These are phyloP conservation scores for Andrena praecox DNA, from an alignment of 2,888 invertebrate genomes.

Conservation along the genomic window DNA sequence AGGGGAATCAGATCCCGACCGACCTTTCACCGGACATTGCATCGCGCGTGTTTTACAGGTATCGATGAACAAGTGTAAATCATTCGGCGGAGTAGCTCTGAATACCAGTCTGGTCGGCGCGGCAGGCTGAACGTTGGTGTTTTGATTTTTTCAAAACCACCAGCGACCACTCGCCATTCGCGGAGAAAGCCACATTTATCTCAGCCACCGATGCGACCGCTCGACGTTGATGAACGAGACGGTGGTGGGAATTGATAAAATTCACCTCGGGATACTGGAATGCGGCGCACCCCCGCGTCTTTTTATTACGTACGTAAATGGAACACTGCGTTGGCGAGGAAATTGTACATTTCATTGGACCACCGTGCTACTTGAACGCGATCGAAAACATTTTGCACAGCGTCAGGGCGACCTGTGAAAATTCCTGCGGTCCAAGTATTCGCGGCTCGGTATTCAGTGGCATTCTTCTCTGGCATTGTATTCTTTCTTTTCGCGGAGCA, in stretches of 20 bases:
- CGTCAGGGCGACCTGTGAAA: background rate
- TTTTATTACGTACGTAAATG: background rate
- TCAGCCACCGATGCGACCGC: conserved; percentile 1
- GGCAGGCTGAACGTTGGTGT: background rate
- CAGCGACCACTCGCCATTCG: background rate
- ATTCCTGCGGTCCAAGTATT: conserved; percentile 6
- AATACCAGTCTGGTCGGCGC: background rate
- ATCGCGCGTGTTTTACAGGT: background rate
- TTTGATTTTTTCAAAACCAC: conserved; percentile 43
- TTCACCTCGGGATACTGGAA: background rate
- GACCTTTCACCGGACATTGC: too few species aligned
- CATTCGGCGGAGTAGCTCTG: background rate
- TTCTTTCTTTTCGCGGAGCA: background rate
- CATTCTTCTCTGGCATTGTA: background rate
- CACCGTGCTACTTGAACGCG: background rate
- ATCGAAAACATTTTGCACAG: background rate
- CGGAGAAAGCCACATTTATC: conserved; percentile 37
- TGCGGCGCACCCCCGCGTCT: background rate
- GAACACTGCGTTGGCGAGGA: too few species aligned
- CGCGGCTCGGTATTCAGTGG: background rate
- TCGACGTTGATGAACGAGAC: conserved; percentile 61
- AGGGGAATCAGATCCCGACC: too few species aligned
- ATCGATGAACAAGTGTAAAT: conserved; percentile 15
- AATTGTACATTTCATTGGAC: too few species aligned
- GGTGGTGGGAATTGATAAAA: conserved; percentile 52